Evolutionary conservation across 2,888 invertebrate genomes (phyloP), one percentile per base, ranked within the genome.

Genomic region (Hypercompe scribonia): DNA sequence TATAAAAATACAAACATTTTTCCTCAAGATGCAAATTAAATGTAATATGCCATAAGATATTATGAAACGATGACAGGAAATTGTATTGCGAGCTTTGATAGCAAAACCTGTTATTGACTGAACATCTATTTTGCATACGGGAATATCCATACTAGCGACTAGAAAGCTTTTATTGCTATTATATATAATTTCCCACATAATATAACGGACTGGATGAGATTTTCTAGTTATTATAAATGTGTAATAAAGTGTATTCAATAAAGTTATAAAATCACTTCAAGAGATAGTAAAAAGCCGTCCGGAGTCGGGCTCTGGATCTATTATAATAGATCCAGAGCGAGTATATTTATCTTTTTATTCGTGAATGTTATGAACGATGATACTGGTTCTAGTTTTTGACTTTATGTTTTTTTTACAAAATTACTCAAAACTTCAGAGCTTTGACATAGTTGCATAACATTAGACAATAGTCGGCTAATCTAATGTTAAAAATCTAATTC

Each of bases 21-120:
- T 61, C 24, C 18, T 33, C 34, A n/a, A 65, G 34, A 34, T 70
- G 75, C 67, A 69, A 74, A 73, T 72, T 78, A 70, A 68, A 78
- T 42, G 80, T 78, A 74, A 75, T 79, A 78, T 72, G 77, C 69
- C 80, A 72, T 79, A 82, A 78, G 78, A 82, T 83, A 82, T 81
- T 83, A 83, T 83, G 85, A 86, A 87, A 86, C 84, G 87, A 89
- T 88, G 88, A 86, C 88, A 87, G 90, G 89, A 91, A 91, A 92
- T 90, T 86, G 89, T 85, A 84, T 80, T 76, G 84, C 85, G 82
- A 78, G 80, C 81, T 80, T 74, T 77, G 76, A 77, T 76, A 71
- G 87, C 83, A 89, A 88, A 90, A 90, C 90, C 86, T 80, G 89
- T 82, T 70, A 69, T 61, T 68, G 65, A 72, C 74, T 71, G 76